These are phyloP conservation scores for Miichthys miiuy DNA, from an alignment of 2,797 vertebrate species.

Conservation along the genomic window DNA sequence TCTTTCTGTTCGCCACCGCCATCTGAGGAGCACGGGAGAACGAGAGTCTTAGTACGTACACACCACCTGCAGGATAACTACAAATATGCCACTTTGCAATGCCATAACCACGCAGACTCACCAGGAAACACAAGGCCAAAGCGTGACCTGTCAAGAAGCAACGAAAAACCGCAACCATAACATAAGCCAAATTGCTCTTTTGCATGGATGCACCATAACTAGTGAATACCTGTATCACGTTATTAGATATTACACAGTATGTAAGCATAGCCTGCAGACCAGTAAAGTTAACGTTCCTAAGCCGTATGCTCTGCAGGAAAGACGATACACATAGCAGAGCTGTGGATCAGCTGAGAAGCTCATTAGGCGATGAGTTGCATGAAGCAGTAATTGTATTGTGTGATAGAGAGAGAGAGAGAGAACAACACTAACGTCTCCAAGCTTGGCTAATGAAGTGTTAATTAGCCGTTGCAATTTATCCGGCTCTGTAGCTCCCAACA, in stretches of 20 bases:
- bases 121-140: constrained; percentile 50
- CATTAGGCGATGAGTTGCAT: constrained; percentile 53
- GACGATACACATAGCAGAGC: constrained; percentile 38
- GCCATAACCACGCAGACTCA: constrained; percentile 70
- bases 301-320: constrained; percentile 63
- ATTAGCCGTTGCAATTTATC: constrained; percentile 57
- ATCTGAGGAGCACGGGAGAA: constrained; percentile 82
- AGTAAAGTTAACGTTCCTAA: constrained; percentile 50
- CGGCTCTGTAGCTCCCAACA: constrained; percentile 28
- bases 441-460: constrained; percentile 69
- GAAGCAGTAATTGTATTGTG: constrained; percentile 55
- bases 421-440: constrained; percentile 42
- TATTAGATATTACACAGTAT: constrained; percentile 63
- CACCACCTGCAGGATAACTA: constrained; percentile 4
- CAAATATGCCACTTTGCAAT: constrained; percentile 48
- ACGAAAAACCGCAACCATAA: constrained; percentile 17
- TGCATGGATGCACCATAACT: constrained; percentile 49
- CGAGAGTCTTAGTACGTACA: not conserved
- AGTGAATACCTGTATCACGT: constrained; percentile 48
- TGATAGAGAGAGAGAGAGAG: constrained; percentile 4
- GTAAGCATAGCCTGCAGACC: constrained; percentile 46
- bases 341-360: constrained; percentile 52
- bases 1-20: constrained; percentile 95
- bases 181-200: constrained; percentile 25
- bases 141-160: constrained; percentile 2